Percentiles rank a stretch among this genome's conserved stretches.
phyloP scores from a whole-genome alignment of 2,797 vertebrate species.

The Chaenodraco wilsoni region DNA sequence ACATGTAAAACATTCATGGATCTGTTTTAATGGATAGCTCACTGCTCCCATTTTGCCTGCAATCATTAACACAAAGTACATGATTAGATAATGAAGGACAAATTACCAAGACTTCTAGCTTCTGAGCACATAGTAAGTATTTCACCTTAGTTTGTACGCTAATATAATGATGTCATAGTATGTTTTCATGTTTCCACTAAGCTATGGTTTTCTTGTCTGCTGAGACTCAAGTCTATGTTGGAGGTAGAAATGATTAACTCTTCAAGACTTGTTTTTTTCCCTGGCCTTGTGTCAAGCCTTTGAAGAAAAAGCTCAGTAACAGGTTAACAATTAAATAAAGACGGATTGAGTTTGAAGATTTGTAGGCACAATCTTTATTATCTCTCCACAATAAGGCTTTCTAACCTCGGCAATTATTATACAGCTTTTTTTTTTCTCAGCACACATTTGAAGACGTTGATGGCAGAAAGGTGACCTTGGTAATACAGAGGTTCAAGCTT shows the following conservation, averaged over 20 bases:
- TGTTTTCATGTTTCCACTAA: slow-evolving; percentile 6
- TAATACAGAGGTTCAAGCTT: slow-evolving; percentile 16
- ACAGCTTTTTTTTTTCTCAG: slow-evolving; percentile 13
- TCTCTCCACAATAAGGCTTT: neutral
- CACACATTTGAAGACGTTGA: slow-evolving; percentile 12
- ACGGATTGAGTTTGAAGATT: slow-evolving; percentile 4
- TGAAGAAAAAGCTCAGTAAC: slow-evolving; percentile 18
- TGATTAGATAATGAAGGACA: slow-evolving; percentile 30
- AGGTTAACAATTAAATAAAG: slow-evolving; percentile 25
- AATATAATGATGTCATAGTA: neutral
- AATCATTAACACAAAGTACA: slow-evolving; percentile 62
- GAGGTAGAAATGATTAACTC: slow-evolving; percentile 58
- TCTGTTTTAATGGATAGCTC: slow-evolving; percentile 46
- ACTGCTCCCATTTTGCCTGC: slow-evolving; percentile 8
- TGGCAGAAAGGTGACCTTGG: slow-evolving; percentile 21
- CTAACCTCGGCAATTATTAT: neutral
- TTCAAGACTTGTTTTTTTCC: neutral
- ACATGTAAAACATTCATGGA: slow-evolving; percentile 59
- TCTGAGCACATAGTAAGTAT: neutral
- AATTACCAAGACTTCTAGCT: slow-evolving; percentile 9
- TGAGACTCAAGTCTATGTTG: slow-evolving; percentile 1
- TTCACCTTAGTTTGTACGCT: neutral
- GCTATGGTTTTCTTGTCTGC: neutral
- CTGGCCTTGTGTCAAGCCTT: slow-evolving; percentile 20
- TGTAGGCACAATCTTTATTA: slow-evolving; percentile 6